Evolutionary conservation across 2,797 vertebrate species (phyloP).

Genomic region (Hippoglossus hippoglossus): DNA sequence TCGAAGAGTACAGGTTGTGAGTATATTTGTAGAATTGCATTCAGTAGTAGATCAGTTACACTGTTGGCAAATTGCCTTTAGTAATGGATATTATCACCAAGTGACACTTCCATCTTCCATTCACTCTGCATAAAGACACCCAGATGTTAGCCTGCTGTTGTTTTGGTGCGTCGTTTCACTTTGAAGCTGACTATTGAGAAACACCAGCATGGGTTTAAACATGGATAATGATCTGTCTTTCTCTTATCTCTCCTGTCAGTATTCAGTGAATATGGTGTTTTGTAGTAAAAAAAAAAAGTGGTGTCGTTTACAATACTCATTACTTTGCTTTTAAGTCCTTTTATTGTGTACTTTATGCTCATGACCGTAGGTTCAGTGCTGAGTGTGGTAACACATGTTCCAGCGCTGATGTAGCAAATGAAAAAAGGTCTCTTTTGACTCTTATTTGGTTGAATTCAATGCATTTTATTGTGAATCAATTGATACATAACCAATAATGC

Average conservation of each 20-base stretch:
- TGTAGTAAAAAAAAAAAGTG: neutral
- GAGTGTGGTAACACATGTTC: too few species aligned
- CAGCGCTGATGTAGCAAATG: too few species aligned
- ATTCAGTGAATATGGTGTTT: neutral
- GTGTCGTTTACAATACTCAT: neutral
- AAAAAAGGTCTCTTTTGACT: neutral
- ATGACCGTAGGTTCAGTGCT: neutral
- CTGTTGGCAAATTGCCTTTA: neutral
- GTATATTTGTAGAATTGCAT: constrained; percentile 5
- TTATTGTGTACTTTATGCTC: neutral
- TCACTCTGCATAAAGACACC: neutral
- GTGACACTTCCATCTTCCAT: neutral
- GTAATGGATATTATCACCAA: constrained; percentile 8
- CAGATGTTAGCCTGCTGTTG: constrained; percentile 7
- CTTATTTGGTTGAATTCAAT: constrained; percentile 1
- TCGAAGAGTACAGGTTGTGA: constrained; percentile 3
- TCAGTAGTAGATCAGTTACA: neutral
- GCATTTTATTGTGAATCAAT: constrained; percentile 6
- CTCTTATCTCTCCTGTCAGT: neutral
- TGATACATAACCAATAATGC: too few species aligned
- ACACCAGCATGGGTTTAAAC: constrained; percentile 14
- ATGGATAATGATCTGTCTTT: neutral
- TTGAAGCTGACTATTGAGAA: constrained; percentile 27
- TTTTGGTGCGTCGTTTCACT: constrained; percentile 29
- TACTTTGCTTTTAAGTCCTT: neutral